Evolutionary conservation across 2,797 vertebrate genomes (phyloP).

Genomic region (Glyptemys insculpta): DNA sequence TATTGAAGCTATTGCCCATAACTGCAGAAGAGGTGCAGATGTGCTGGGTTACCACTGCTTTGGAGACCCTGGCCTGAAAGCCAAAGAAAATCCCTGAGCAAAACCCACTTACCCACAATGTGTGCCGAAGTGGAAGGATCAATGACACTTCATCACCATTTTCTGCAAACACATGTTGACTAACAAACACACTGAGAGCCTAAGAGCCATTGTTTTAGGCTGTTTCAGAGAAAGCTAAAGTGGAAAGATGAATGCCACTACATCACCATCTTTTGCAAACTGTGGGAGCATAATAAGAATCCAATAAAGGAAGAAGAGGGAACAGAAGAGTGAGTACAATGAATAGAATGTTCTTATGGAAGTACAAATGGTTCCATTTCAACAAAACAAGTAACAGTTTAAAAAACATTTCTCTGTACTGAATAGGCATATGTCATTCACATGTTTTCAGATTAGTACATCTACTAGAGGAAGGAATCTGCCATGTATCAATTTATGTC

Average conservation of each 20-base stretch:
- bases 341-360: not conserved
- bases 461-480: not conserved
- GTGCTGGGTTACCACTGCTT: not conserved
- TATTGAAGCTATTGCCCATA: not conserved
- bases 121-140: not conserved
- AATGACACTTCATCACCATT: too few species aligned
- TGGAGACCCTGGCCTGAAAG: not conserved
- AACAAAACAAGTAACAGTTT: not conserved
- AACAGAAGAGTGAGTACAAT: not conserved
- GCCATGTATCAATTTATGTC: not conserved
- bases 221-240: not conserved
- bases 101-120: rapidly evolving
- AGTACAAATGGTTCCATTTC: not conserved
- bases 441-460: not conserved
- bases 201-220: not conserved
- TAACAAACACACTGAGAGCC: not conserved
- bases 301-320: not conserved
- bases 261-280: not conserved
- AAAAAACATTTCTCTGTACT: not conserved
- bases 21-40: not conserved
- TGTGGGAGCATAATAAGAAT: not conserved
- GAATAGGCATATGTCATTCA: not conserved
- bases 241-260: not conserved
- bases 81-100: not conserved
- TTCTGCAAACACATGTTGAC: not conserved